phyloP scores from a whole-genome alignment of 2,888 invertebrate genomes.

The Sinhomidia bicolor region DNA sequence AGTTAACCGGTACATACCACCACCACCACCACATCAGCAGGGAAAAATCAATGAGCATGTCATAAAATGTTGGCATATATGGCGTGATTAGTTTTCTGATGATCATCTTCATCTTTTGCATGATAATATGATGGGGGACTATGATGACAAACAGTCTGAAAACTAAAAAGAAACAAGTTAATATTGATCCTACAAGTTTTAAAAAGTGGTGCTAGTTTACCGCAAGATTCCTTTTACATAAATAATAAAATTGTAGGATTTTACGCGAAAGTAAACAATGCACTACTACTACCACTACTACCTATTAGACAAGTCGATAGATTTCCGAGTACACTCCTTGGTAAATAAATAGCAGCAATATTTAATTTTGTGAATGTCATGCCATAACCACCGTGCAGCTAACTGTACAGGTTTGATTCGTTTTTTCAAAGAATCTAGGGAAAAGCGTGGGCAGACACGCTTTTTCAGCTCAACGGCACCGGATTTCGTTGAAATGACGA shows the following conservation, averaged over 20 bases:
- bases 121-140: too few species aligned
- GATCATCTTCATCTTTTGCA: slow-evolving; percentile 9
- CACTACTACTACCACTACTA: too few species aligned
- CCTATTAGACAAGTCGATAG: too few species aligned
- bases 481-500: slow-evolving; percentile 15
- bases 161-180: neutral
- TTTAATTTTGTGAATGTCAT: too few species aligned
- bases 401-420: slow-evolving; percentile 31
- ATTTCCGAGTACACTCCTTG: neutral
- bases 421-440: slow-evolving; percentile 20
- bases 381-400: neutral
- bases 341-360: too few species aligned
- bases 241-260: neutral
- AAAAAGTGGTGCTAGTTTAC: too few species aligned
- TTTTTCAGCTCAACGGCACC: slow-evolving; percentile 24
- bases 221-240: neutral
- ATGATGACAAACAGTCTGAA: slow-evolving; percentile 6
- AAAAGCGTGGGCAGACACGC: slow-evolving; percentile 54
- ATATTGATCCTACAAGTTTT: slow-evolving; percentile 8
- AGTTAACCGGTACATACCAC: slow-evolving; percentile 8
- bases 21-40: neutral
- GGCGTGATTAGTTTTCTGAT: slow-evolving; percentile 15
- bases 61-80: slow-evolving; percentile 25
- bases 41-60: slow-evolving; percentile 21
- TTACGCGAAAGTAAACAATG: neutral